Base-by-base conservation (phyloP, 2,797 vertebrate genomes). In the Masticophis lateralis region DNA sequence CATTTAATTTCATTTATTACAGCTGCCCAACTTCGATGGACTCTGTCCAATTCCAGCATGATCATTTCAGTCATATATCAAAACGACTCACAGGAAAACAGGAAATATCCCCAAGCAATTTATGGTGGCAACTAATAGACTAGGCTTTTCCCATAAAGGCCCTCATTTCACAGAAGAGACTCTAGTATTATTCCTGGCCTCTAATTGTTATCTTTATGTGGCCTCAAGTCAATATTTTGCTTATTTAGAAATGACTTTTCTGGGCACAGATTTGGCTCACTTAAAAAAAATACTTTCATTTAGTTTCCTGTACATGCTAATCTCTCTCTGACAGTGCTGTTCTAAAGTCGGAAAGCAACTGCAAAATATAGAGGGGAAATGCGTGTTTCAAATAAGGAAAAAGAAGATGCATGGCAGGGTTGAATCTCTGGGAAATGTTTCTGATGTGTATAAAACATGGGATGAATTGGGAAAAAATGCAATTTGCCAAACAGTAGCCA, bases 391-490 rank as follows among this genome's bases (percentile, higher is more conserved):
- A 28, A 60, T 7, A 69, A n/a, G 37, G 18, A 55, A 90, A 2
- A 3, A 22, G 4, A 20, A 83, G 47, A 53, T 32, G 3, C 5
- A 10, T 56, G 11, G 47, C 43, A 1, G 9, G 16, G 0, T 9
- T 28, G n/a, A 18, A 86, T 47, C 13, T 16, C 86, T 27, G 53
- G 10, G 28, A n/a, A 22, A 25, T 69, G n/a, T n/a, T 25, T 47
- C 56, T 53, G 2, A 53, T 79, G 69, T 61, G 43, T 83, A 25
- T 32, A 51, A 2, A 12, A 37, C 69, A 83, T 37, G 0, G 11
- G 2, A 32, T 4, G 12, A 37, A 22, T 0, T 11, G n/a, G 1
- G 7, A 14, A 4, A 4, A 14, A 12, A 8, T 1, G 53, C 27
- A 51, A 13, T 32, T 63, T 18, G 22, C 59, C n/a, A 69, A 32